Evolutionary conservation across 2,797 vertebrate species (phyloP).

Genomic region (Rallus crepitans): DNA sequence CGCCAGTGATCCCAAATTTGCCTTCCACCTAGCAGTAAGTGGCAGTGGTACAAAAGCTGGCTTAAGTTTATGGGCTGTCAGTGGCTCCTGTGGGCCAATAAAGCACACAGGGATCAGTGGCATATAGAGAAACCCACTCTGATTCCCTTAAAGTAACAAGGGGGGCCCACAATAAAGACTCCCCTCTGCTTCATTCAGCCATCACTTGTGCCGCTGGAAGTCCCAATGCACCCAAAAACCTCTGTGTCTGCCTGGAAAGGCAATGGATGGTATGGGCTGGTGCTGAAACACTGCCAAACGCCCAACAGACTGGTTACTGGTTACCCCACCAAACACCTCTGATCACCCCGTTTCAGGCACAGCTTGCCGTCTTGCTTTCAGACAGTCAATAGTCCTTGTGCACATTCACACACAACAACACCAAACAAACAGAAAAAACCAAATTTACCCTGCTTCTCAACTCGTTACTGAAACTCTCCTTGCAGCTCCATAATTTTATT

Average conservation of each 20-base stretch:
- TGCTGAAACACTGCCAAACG: neutral
- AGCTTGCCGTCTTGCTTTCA: neutral
- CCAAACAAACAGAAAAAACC: neutral
- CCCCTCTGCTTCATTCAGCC: neutral
- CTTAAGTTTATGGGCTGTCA: neutral
- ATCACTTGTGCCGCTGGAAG: neutral
- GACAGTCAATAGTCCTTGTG: neutral
- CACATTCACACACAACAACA: neutral
- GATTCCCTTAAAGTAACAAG: neutral
- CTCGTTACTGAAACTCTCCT: conserved; percentile 24
- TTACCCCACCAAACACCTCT: neutral
- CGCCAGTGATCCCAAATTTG: neutral
- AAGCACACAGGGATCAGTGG: neutral
- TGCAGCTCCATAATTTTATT: conserved; percentile 21
- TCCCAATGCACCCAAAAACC: neutral
- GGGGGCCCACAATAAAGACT: neutral
- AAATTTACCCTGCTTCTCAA: neutral
- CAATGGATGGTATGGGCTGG: rapidly evolving
- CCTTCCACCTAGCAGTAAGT: neutral
- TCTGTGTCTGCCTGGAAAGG: neutral
- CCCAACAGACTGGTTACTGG: neutral
- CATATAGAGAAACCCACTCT: neutral
- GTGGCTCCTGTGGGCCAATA: neutral
- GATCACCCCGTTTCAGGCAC: neutral
- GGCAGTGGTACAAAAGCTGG: neutral